These are phyloP conservation scores for Zaprionus davidi DNA, from an alignment of 1,140 invertebrate species.

Conservation along the genomic window DNA sequence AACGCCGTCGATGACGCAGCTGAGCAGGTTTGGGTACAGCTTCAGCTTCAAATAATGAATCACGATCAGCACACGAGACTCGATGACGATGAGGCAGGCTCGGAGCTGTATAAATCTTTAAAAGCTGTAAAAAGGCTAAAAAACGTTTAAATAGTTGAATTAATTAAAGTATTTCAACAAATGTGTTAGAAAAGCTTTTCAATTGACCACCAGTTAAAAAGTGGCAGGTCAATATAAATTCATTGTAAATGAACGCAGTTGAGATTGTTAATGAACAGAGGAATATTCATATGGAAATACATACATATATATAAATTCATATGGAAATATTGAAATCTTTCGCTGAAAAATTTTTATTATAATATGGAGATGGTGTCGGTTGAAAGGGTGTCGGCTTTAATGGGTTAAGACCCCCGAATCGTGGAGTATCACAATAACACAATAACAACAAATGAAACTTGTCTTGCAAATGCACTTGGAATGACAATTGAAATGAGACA, in stretches of 20 bases:
- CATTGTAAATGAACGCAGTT: too few species aligned
- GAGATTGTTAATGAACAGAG: too few species aligned
- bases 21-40: constrained; percentile 6
- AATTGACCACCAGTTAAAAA: not conserved
- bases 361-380: not conserved
- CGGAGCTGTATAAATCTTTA: too few species aligned
- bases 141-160: too few species aligned
- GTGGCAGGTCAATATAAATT: not conserved
- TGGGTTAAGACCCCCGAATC: constrained; percentile 15
- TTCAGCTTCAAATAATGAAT: not conserved
- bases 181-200: not conserved
- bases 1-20: constrained; percentile 3
- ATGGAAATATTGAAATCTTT: too few species aligned
- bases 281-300: too few species aligned
- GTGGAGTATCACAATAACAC: not conserved
- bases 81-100: not conserved
- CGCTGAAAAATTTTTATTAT: too few species aligned
- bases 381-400: not conserved
- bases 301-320: too few species aligned
- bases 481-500: constrained; percentile 27
- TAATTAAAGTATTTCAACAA: not conserved
- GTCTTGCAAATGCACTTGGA: constrained; percentile 27
- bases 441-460: constrained; percentile 8
- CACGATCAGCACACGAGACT: not conserved
- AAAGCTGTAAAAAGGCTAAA: too few species aligned